Conservation (phyloP, 2,113 vertebrate genomes). For the Brachyhypopomus occidentalis region DNA sequence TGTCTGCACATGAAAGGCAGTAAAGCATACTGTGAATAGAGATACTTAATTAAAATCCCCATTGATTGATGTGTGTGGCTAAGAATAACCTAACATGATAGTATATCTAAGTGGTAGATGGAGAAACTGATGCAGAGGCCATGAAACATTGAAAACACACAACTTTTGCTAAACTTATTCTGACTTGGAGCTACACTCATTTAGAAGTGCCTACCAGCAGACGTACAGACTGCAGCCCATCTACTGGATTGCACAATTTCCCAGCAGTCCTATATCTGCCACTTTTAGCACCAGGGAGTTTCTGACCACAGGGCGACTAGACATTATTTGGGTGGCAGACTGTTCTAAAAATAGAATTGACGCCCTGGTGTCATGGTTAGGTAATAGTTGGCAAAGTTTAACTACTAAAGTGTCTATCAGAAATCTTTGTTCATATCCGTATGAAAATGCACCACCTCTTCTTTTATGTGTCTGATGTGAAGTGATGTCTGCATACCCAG, state of each 20-base stretch:
- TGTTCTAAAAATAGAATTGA: too few species aligned
- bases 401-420: neutral
- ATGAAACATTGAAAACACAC: neutral
- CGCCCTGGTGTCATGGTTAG: too few species aligned
- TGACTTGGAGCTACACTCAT: neutral
- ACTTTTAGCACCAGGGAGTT: too few species aligned
- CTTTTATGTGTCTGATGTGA: neutral
- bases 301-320: too few species aligned
- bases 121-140: neutral
- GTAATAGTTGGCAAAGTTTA: too few species aligned
- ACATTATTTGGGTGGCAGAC: too few species aligned
- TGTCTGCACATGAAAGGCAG: too few species aligned
- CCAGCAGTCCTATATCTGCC: too few species aligned
- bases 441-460: neutral
- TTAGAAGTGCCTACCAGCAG: too few species aligned
- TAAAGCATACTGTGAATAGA: neutral
- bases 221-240: too few species aligned
- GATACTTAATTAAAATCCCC: neutral
- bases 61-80: neutral
- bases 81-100: neutral
- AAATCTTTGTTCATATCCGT: neutral
- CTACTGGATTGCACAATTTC: too few species aligned
- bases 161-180: neutral
- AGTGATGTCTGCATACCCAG: constrained; percentile 31
- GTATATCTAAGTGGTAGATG: neutral